Percentiles rank a stretch among this genome's conserved stretches.
These are phyloP conservation scores for Cinclus cinclus DNA, from an alignment of 2,113 vertebrate genomes.

Conservation along the genomic window DNA sequence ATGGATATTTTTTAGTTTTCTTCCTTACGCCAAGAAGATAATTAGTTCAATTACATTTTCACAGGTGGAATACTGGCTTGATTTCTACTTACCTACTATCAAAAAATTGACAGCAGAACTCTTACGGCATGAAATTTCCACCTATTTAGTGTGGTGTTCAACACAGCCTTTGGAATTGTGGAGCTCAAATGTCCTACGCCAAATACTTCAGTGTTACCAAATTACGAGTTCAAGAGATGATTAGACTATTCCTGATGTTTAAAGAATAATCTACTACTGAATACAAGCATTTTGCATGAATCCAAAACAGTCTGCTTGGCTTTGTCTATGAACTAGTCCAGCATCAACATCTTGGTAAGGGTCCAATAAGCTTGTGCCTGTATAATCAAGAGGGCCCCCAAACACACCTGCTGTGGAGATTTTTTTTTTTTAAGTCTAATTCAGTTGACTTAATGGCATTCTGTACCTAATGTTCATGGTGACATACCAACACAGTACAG, in stretches of 20 bases:
- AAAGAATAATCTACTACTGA: neutral
- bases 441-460: neutral
- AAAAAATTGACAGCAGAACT: neutral
- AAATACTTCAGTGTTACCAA: neutral
- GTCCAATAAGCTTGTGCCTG: neutral
- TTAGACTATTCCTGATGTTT: neutral
- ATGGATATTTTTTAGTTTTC: neutral
- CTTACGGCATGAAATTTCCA: neutral
- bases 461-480: neutral
- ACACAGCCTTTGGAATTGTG: neutral
- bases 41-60: neutral
- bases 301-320: neutral
- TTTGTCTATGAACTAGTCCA: neutral
- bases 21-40: neutral
- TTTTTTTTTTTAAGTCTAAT: neutral
- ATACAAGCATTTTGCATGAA: neutral
- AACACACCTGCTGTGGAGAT: fast-evolving
- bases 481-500: neutral
- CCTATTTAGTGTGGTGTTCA: neutral
- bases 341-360: neutral
- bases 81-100: neutral
- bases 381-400: neutral
- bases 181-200: neutral
- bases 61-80: neutral
- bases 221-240: neutral